phyloP scores from a whole-genome alignment of 2,113 vertebrate species.

The Neodon shergylaensis region DNA sequence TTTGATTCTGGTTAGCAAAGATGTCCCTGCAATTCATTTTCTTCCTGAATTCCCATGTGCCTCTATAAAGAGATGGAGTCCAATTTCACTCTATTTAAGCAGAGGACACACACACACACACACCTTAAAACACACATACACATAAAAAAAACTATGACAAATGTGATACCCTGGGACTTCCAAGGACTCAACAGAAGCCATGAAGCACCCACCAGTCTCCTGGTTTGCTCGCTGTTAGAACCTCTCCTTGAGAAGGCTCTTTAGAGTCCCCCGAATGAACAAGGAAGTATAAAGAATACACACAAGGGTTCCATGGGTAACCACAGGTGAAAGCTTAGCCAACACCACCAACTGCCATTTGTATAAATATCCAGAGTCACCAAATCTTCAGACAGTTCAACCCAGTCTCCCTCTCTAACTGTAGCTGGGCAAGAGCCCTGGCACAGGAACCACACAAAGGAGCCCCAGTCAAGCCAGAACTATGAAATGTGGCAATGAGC shows the following conservation, averaged over 20 bases:
- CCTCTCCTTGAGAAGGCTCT: not conserved
- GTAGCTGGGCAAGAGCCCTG: not conserved
- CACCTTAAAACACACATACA: not conserved
- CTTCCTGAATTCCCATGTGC: not conserved
- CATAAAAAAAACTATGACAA: not conserved
- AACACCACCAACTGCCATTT: not conserved
- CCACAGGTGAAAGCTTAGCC: not conserved
- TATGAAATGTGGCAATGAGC: not conserved
- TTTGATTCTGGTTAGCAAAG: not conserved
- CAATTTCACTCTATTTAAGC: not conserved
- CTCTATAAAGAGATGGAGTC: not conserved
- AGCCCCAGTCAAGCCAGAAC: not conserved
- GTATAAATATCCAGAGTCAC: not conserved
- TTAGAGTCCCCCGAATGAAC: not conserved
- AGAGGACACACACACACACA: not conserved
- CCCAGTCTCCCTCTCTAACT: not conserved
- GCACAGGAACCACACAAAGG: not conserved
- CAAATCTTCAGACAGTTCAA: not conserved
- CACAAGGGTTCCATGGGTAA: not conserved
- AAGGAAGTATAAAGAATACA: not conserved
- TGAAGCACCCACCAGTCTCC: not conserved
- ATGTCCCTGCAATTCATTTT: not conserved
- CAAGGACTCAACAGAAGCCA: not conserved
- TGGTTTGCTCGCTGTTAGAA: not conserved
- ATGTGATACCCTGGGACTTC: not conserved